Percentiles rank a stretch among this genome's conserved stretches.
These are phyloP conservation scores for Drosophila falleni DNA, from an alignment of 2,888 invertebrate species.

Conservation along the genomic window DNA sequence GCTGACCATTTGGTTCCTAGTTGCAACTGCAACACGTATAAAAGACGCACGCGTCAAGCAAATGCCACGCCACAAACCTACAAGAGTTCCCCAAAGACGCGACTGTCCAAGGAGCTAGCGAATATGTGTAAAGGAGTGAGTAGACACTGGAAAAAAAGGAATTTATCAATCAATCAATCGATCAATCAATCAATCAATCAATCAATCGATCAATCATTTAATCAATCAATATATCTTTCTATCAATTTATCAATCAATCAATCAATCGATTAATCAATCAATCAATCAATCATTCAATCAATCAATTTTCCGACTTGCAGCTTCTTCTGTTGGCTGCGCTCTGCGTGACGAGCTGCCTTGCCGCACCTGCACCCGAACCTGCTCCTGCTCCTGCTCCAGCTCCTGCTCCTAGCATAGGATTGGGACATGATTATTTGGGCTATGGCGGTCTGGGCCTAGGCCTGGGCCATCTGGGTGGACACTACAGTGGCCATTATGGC, in stretches of 20 bases:
- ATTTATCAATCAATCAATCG: not conserved
- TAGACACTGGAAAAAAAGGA: not conserved
- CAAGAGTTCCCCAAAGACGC: constrained; percentile 15
- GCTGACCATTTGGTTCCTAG: constrained; percentile 24
- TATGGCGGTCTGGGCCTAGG: constrained; percentile 60
- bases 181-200: too few species aligned
- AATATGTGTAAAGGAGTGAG: constrained; percentile 62
- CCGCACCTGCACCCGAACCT: constrained; percentile 58
- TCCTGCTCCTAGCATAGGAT: constrained; percentile 55
- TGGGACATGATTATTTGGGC: constrained; percentile 57
- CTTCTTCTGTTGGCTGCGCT: constrained; percentile 66
- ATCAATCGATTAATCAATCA: not conserved
- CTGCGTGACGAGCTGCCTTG: constrained; percentile 56
- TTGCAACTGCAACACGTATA: constrained; percentile 50
- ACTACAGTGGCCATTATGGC: constrained; percentile 51
- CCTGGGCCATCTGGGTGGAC: constrained; percentile 26
- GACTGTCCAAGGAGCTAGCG: constrained; percentile 5
- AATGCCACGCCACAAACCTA: constrained; percentile 44
- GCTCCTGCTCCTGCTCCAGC: constrained; percentile 59
- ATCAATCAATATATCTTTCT: too few species aligned
- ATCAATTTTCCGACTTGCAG: constrained; percentile 44
- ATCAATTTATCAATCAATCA: not conserved
- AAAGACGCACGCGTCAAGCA: constrained; percentile 43
- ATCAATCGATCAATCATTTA: too few species aligned
- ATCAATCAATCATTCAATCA: not conserved